Evolutionary conservation across 2,113 vertebrate species (phyloP), one percentile per base, ranked within the genome.

Genomic region (Hiodon tergisus): DNA sequence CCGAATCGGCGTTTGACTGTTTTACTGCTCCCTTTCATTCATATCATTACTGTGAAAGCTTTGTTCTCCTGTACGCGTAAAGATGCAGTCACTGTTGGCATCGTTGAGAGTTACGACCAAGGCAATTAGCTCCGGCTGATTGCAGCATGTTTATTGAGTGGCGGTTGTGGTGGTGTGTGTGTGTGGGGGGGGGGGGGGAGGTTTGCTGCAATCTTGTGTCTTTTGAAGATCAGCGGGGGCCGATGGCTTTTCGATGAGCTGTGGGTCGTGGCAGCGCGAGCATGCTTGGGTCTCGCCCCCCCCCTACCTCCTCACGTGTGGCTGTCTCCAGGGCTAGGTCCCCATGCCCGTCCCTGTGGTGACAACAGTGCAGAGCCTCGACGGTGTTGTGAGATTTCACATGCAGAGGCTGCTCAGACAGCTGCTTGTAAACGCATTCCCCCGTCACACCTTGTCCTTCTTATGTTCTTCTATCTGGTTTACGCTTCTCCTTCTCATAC

Each of bases 171-270:
- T 31, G 31, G 31, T 31, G 31, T 31, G 31, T 31, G 31, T 31
- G 31, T 31, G 31, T 31, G 31, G 0, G 31, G 31, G 31, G 31
- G 31, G 31, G 31, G 31, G 31, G 31, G 31, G 31, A 2, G 31
- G 31, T 0, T 31, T 31, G 31, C 31, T 31, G 31, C 31, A 7
- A 72, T 4, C 79, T 76, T 74, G 71, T 69, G 78, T 72, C 74
- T 76, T 65, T 70, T 74, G 72, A 78, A 72, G 80, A 84, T 85
- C 76, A 80, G 81, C 76, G 72, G 81, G 70, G 51, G 78, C 79
- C 81, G 82, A 85, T 50, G 14, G 71, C 76, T 74, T 73, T 66
- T 72, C 86, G 85, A 85, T 55, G 48, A 83, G 60, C 57, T 5
- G 52, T 54, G 69, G n/a, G 67, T 67, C 79, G 66, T 57, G 78